These are phyloP conservation scores for Tetheella fluctuosa DNA, from an alignment of 2,888 invertebrate genomes.

Conservation along the genomic window DNA sequence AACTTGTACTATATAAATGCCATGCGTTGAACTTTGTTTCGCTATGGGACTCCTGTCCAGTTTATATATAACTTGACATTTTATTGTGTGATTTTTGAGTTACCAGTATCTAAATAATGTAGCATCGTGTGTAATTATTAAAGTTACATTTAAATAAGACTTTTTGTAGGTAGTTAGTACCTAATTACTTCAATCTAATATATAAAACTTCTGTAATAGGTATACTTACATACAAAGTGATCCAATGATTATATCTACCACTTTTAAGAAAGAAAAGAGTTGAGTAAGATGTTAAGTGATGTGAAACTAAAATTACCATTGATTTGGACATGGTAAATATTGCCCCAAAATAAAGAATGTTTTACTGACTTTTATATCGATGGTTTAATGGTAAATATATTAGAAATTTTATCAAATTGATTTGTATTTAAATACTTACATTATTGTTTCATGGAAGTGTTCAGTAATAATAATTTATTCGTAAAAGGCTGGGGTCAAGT, in stretches of 20 bases:
- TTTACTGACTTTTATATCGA: too few relatives aligned
- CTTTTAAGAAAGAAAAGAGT: too few relatives aligned
- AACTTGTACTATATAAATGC: slow-evolving; percentile 6
- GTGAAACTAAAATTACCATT: neutral
- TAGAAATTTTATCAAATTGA: too few relatives aligned
- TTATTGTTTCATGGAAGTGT: neutral
- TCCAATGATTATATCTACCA: too few relatives aligned
- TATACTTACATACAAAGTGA: too few relatives aligned
- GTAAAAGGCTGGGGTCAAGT: slow-evolving; percentile 10
- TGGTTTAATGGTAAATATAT: too few relatives aligned
- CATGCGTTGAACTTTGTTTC: neutral
- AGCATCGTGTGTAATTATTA: too few relatives aligned
- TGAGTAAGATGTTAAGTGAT: neutral
- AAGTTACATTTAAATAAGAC: too few relatives aligned
- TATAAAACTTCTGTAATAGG: too few relatives aligned
- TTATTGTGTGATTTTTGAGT: neutral
- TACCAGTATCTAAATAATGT: too few relatives aligned
- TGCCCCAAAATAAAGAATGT: too few relatives aligned
- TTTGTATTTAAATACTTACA: neutral
- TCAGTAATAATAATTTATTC: neutral
- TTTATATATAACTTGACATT: slow-evolving; percentile 1
- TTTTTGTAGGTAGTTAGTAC: neutral
- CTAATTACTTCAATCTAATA: neutral
- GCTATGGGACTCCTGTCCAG: slow-evolving; percentile 6
- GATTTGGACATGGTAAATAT: too few relatives aligned